These are phyloP conservation scores for Ascaphus truei DNA, from an alignment of 2,113 vertebrate genomes.

Conservation along the genomic window DNA sequence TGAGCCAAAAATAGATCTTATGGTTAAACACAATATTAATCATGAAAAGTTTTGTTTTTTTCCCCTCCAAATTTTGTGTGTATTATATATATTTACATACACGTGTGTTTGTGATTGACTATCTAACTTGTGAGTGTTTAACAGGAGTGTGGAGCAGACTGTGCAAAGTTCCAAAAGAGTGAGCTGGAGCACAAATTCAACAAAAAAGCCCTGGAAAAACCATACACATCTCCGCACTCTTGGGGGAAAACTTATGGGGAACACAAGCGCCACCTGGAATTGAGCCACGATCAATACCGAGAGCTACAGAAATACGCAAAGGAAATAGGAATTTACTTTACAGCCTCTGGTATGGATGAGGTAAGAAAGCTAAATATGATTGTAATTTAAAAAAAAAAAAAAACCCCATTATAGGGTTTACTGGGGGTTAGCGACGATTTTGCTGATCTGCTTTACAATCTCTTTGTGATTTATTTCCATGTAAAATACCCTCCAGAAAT, in stretches of 20 bases:
- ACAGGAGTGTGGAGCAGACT: slow-evolving; percentile 91
- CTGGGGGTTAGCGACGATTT: too few relatives aligned
- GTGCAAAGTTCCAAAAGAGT: slow-evolving; percentile 97
- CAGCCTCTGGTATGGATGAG: slow-evolving; percentile 97
- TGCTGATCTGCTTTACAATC: too few relatives aligned
- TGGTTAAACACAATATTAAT: too few relatives aligned
- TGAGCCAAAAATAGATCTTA: too few relatives aligned
- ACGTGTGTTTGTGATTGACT: neutral
- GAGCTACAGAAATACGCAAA: slow-evolving; percentile 82
- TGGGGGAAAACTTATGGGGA: slow-evolving; percentile 92
- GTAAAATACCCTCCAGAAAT: too few relatives aligned
- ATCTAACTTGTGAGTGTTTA: neutral
- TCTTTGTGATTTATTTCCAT: too few relatives aligned
- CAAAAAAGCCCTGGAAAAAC: slow-evolving; percentile 77
- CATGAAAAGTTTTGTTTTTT: too few relatives aligned
- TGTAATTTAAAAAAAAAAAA: too few relatives aligned
- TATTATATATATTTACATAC: too few relatives aligned
- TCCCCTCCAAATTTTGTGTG: too few relatives aligned
- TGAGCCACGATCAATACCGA: slow-evolving; percentile 85
- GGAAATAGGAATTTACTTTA: slow-evolving; percentile 91
- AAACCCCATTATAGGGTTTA: too few relatives aligned
- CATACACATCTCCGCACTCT: slow-evolving; percentile 80
- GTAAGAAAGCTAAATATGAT: slow-evolving; percentile 49
- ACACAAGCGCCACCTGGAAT: slow-evolving; percentile 91
- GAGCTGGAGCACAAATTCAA: slow-evolving; percentile 91